phyloP scores from a whole-genome alignment of 30 jellyfish, hydroid and myxozoan genomes.

The Aurelia aurita region DNA sequence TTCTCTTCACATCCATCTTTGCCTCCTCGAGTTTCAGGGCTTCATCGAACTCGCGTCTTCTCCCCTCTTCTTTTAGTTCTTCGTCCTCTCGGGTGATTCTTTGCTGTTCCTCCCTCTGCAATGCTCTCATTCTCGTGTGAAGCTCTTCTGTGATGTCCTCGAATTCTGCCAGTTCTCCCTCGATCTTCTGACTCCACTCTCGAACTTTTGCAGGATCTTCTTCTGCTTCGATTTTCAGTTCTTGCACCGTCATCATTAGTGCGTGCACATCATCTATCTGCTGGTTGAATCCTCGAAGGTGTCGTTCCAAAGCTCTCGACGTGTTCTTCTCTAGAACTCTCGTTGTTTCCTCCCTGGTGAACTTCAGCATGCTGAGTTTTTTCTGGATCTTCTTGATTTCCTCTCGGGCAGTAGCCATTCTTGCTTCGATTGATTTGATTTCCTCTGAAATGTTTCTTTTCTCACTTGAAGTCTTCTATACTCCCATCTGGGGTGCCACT shows the following conservation, averaged over 20 bases:
- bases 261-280: constrained; percentile 28
- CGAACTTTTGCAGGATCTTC: constrained; percentile 19
- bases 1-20: background rate
- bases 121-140: constrained; percentile 1
- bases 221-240: constrained; percentile 23
- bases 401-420: background rate
- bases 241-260: constrained; percentile 2
- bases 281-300: constrained; percentile 22
- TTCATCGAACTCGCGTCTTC: constrained; percentile 13
- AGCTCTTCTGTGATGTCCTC: constrained; percentile 12
- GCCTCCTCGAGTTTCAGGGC: background rate
- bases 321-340: constrained; percentile 6
- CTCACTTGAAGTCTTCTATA: background rate
- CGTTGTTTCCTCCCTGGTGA: constrained; percentile 29
- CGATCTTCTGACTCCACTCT: constrained; percentile 16
- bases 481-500: constrained; percentile 47
- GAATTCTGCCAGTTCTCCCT: constrained; percentile 18
- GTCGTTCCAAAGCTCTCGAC: background rate
- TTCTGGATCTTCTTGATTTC: constrained; percentile 13
- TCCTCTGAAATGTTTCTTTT: background rate
- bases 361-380: constrained; percentile 8
- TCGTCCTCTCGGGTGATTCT: background rate
- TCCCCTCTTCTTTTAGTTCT: constrained; percentile 2
- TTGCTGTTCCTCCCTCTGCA: constrained; percentile 27
- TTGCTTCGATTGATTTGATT: constrained; percentile 1